These are phyloP conservation scores for Calephelis perditalis DNA, from an alignment of 2,888 invertebrate species.

Conservation along the genomic window DNA sequence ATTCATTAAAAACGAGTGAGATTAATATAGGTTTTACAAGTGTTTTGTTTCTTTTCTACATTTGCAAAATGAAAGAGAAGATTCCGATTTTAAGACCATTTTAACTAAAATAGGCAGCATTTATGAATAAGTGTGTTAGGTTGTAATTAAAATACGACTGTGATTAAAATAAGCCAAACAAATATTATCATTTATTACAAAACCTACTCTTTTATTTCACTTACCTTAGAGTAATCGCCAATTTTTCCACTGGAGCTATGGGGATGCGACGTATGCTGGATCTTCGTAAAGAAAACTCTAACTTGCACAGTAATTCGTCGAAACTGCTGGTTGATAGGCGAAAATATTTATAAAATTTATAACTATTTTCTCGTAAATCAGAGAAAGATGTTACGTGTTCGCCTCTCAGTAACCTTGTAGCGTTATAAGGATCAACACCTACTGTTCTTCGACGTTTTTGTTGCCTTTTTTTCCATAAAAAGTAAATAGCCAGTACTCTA, in stretches of 20 bases:
- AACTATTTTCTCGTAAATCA: conserved; percentile 25
- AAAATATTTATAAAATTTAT: conserved; percentile 26
- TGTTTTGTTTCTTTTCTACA: conserved; percentile 20
- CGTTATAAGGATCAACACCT: conserved; percentile 24
- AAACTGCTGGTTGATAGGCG: conserved; percentile 26
- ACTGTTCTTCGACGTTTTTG: conserved; percentile 17
- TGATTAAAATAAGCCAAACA: conserved; percentile 23
- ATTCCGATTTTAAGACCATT: conserved; percentile 22
- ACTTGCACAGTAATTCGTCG: conserved; percentile 28
- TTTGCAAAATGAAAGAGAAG: conserved; percentile 20
- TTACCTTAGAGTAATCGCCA: conserved; percentile 25
- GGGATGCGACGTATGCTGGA: conserved; percentile 21
- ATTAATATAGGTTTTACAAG: conserved; percentile 18
- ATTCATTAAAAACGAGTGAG: conserved; percentile 17
- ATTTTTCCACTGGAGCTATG: conserved; percentile 21
- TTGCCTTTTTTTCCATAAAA: conserved; percentile 23
- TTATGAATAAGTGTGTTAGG: conserved; percentile 18
- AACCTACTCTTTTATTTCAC: conserved; percentile 22
- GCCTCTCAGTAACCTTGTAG: conserved; percentile 24
- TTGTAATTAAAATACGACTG: conserved; percentile 22
- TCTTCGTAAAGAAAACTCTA: conserved; percentile 26
- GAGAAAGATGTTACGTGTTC: conserved; percentile 23
- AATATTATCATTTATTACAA: conserved; percentile 19
- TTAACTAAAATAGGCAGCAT: conserved; percentile 22
- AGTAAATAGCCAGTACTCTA: conserved; percentile 22